Evolutionary conservation across 2,113 vertebrate genomes (phyloP), one percentile per base, ranked within the genome.

Genomic region (Menura novaehollandiae): DNA sequence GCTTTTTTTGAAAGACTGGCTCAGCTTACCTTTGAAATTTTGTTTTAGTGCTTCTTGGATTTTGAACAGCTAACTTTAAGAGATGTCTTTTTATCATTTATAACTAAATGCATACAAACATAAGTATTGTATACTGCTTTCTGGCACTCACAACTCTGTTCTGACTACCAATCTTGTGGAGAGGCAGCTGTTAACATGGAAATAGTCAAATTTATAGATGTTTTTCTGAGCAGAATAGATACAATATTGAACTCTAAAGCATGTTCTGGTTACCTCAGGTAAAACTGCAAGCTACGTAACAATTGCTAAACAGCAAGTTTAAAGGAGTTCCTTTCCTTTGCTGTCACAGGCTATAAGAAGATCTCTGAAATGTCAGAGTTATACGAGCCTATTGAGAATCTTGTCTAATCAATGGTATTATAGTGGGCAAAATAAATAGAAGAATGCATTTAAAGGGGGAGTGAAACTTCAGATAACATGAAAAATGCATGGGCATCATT

Each of bases 401-500:
- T 79, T 76, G 5, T 46, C 62, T 95, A 77, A 92, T 92, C 93
- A 90, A 93, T 86, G 67, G 52, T 89, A 75, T 71, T 78, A 24
- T 46, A 63, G 62, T 58, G 32, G 69, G 28, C 47, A 85, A 94
- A 92, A 94, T 87, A 87, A 80, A 93, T 69, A 91, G 53, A 77
- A 73, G n/a, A 91, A 73, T 92, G 23, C 21, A 62, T 89, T 93
- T 89, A 53, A 90, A 94, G 69, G 62, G 59, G 27, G 73, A 91
- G 24, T 6, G 8, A 91, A 95, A 85, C 58, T 95, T 95, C 44
- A 94, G 56, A 55, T 78, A 89, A 84, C 63, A 91, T 94, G 71
- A 84, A 92, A 97, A 94, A 77, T 85, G 41, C 51, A 94, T 77
- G 51, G 81, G 49, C 32, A 23, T 46, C 18, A 64, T 96, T 95